Conservation (phyloP, 1,140 invertebrate genomes). For the Platorchestia sp. region DNA sequence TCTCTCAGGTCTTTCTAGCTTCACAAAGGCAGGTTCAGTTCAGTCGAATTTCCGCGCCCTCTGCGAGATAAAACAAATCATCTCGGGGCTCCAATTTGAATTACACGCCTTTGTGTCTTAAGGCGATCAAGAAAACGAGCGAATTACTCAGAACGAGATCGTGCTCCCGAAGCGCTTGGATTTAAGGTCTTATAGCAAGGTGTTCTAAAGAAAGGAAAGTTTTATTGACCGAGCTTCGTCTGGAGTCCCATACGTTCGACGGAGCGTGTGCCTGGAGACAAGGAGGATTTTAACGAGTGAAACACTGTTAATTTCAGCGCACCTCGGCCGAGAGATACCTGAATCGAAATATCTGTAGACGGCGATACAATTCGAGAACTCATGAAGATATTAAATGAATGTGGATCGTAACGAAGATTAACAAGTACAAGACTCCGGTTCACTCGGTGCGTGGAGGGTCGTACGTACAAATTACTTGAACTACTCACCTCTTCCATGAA, state of each 20-base stretch:
- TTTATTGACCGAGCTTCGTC: not conserved
- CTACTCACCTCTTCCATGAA: too few relatives aligned
- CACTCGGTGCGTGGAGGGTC: too few relatives aligned
- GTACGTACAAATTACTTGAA: too few relatives aligned
- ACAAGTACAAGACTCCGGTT: too few relatives aligned
- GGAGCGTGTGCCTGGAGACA: not conserved
- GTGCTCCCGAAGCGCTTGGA: not conserved
- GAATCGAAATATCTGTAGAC: not conserved
- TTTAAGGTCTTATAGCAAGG: not conserved
- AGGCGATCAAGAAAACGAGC: slow-evolving; percentile 45
- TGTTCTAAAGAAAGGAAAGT: not conserved
- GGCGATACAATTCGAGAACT: too few relatives aligned
- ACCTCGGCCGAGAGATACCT: not conserved
- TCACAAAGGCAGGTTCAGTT: not conserved
- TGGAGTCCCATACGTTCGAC: not conserved
- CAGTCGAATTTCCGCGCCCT: not conserved
- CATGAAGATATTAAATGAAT: too few relatives aligned
- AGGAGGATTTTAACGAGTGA: not conserved
- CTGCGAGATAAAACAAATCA: slow-evolving; percentile 28
- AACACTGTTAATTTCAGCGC: not conserved
- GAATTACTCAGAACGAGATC: slow-evolving; percentile 41
- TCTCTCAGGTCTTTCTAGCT: not conserved
- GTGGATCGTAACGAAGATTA: too few relatives aligned
- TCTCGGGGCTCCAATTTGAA: slow-evolving; percentile 33
- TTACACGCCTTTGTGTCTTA: slow-evolving; percentile 33